Conservation (phyloP, 2,888 invertebrate genomes). For the Itoplectis maculator region DNA sequence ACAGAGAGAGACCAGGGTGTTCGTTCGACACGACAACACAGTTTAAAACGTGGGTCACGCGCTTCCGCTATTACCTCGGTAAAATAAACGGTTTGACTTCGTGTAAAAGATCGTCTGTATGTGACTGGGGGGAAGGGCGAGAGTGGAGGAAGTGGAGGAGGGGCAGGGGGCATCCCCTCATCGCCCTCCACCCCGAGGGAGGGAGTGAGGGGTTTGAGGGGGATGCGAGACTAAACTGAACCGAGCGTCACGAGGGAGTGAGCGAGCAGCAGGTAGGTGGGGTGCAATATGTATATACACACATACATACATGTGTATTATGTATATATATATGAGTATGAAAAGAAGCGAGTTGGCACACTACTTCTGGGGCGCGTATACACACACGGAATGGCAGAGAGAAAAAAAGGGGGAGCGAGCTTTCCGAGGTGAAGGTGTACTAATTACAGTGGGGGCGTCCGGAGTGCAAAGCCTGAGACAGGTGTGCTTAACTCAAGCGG, state of each 20-base stretch:
- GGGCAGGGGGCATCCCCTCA: neutral
- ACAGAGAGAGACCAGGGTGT: neutral
- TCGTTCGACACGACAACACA: slow-evolving; percentile 67
- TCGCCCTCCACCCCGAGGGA: too few species aligned
- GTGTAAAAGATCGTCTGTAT: slow-evolving; percentile 68
- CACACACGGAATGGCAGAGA: slow-evolving; percentile 34
- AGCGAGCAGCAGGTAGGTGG: slow-evolving; percentile 33
- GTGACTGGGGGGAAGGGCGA: slow-evolving; percentile 51
- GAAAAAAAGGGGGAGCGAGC: slow-evolving; percentile 23
- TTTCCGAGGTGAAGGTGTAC: slow-evolving; percentile 74
- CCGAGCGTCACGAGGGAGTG: slow-evolving; percentile 21
- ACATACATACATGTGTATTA: slow-evolving; percentile 10
- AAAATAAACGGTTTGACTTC: slow-evolving; percentile 70
- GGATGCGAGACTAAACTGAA: slow-evolving; percentile 19
- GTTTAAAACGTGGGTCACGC: slow-evolving; percentile 72
- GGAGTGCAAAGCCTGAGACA: slow-evolving; percentile 73
- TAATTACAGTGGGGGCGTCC: slow-evolving; percentile 76
- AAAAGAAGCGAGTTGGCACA: slow-evolving; percentile 9
- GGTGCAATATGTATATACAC: slow-evolving; percentile 12
- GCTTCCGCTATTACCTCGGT: slow-evolving; percentile 70
- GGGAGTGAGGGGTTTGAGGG: neutral
- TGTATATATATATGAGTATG: slow-evolving; percentile 2
- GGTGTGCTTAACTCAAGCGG: slow-evolving; percentile 76
- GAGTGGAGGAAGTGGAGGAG: neutral
- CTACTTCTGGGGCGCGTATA: neutral